Evolutionary conservation across 1,140 invertebrate species (phyloP).

Genomic region (Araneus ventricosus): DNA sequence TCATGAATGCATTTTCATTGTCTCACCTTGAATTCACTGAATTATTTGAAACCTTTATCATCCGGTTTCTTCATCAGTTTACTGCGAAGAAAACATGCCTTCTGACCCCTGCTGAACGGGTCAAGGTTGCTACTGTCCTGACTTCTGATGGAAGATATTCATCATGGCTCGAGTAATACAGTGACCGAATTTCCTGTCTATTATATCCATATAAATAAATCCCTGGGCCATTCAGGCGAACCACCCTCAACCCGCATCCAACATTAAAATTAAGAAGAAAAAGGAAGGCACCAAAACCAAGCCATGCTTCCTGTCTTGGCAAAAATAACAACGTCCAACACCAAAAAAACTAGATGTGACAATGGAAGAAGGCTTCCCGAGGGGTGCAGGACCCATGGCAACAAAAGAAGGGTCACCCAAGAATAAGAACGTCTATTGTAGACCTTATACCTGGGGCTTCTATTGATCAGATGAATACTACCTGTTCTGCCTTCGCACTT

Average conservation of each 20-base stretch:
- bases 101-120: constrained; percentile 14
- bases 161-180: constrained; percentile 61
- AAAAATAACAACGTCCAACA: constrained; percentile 18
- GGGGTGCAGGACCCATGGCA: constrained; percentile 25
- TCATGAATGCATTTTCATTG: too few relatives aligned
- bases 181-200: constrained; percentile 74
- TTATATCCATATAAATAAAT: constrained; percentile 51
- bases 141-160: not conserved
- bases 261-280: constrained; percentile 22
- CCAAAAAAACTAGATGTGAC: not conserved
- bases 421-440: constrained; percentile 56
- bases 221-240: constrained; percentile 41
- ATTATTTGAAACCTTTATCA: not conserved
- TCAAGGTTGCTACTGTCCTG: constrained; percentile 40
- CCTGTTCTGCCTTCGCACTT: constrained; percentile 65
- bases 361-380: not conserved
- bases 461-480: constrained; percentile 49
- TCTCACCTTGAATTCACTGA: not conserved
- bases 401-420: constrained; percentile 63
- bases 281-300: not conserved
- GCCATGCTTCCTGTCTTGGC: constrained; percentile 49
- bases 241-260: constrained; percentile 9
- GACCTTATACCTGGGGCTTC: not conserved
- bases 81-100: not conserved
- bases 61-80: not conserved